Base-by-base conservation (phyloP, 2,113 vertebrate species). In the Gymnarchus niloticus region DNA sequence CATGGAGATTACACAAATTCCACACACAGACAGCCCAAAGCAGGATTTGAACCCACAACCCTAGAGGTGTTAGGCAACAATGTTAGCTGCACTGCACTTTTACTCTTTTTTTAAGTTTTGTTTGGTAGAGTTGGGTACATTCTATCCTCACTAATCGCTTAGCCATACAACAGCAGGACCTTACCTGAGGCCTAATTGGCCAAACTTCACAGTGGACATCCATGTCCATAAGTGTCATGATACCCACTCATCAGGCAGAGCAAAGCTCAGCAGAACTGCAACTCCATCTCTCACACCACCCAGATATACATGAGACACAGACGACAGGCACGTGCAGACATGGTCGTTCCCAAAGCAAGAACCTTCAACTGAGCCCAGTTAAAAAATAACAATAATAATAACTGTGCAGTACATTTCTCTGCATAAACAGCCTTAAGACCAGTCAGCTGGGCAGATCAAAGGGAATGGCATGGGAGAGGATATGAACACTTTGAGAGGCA, bases 401-500 rank as follows among this genome's bases (percentile, higher is more conserved):
- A 48, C 17, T 33, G 61, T 33, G 51, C 33, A 44, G 84, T 7
- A 19, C 33, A 56, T 77, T 6, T 78, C 8, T 19, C 37, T 6
- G 84, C 33, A 85, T 56, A 81, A 80, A 56, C 52, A 85, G 37
- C 17, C n/a, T 81, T 86, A 65, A 86, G 78, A 49, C 44, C 54
- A 46, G 76, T 7, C 46, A 61, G 77, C 84, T 37, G n/a, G 21
- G 54, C 8, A 33, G 33, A 69, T 83, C 56, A 86, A 83, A 83
- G 48, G 21, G 17, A 86, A 8, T 25, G 8, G 28, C 33, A n/a
- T 37, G 28, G n/a, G 49, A 51, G 59, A 54, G 59, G 85, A 86
- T 56, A 83, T 83, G 80, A 76, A 83, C 59, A 21, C 48, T 56
- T 83, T 86, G 28, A 83, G 85, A 52, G 81, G 80, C 51, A 86